Conservation (phyloP, 2,888 invertebrate species). For the Barypeithes pellucidus region DNA sequence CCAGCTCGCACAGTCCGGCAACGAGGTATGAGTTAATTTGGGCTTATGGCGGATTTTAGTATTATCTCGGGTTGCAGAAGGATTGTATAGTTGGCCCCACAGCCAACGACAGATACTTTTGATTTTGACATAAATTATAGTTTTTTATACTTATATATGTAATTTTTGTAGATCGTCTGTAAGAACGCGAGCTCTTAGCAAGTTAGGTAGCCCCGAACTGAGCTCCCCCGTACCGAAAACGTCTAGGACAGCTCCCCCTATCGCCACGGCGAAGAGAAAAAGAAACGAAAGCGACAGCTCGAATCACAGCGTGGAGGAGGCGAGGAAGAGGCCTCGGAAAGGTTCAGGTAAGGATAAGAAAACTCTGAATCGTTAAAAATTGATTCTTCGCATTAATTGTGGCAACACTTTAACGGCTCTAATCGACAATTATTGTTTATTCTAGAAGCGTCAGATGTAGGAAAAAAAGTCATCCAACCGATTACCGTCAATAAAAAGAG, state of each 20-base stretch:
- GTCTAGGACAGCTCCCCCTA: conserved; percentile 40
- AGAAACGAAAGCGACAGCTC: conserved; percentile 87
- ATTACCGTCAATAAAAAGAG: conserved; percentile 30
- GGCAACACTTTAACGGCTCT: too few species aligned
- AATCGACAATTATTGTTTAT: neutral
- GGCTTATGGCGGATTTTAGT: too few species aligned
- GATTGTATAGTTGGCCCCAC: too few species aligned
- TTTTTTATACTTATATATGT: neutral
- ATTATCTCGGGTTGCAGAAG: too few species aligned
- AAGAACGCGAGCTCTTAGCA: conserved; percentile 80
- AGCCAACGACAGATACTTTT: too few species aligned
- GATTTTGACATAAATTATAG: too few species aligned
- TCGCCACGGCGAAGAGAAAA: conserved; percentile 77
- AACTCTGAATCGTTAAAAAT: neutral
- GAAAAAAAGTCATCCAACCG: conserved; percentile 30
- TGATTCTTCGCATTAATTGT: too few species aligned
- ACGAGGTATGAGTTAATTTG: conserved; percentile 61
- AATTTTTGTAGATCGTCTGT: conserved; percentile 69
- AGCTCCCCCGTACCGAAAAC: conserved; percentile 61
- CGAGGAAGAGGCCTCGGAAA: conserved; percentile 71
- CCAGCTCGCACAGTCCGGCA: conserved; percentile 67
- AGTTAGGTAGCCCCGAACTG: conserved; percentile 78
- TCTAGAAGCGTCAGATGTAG: conserved; percentile 48
- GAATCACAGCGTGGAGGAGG: conserved; percentile 72
- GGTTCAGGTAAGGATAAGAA: conserved; percentile 67